Percentiles rank a stretch among this genome's conserved stretches.
phyloP scores from a whole-genome alignment of 2,113 vertebrate species.

The Hippocampus zosterae region DNA sequence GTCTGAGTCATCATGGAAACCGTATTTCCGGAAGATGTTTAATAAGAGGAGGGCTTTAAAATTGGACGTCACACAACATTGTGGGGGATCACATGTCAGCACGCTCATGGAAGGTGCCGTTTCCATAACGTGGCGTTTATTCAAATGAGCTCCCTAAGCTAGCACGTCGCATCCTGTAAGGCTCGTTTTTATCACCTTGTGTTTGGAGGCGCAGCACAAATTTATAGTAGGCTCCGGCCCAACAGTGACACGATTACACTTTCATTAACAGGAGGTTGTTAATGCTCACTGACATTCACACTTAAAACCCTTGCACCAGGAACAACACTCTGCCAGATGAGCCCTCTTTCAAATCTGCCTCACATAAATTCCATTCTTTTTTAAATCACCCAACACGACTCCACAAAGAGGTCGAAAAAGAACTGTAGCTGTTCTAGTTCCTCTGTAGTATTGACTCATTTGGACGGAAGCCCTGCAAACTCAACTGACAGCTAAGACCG shows the following conservation, averaged over 20 bases:
- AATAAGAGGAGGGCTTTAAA: too few species aligned
- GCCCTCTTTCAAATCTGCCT: constrained; percentile 11
- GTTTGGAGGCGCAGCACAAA: constrained; percentile 14
- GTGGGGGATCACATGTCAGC: too few species aligned
- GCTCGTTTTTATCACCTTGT: constrained; percentile 19
- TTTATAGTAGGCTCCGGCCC: constrained; percentile 51
- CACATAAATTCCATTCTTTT: constrained; percentile 17
- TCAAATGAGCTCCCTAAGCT: neutral
- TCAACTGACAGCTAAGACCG: neutral
- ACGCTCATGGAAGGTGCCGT: too few species aligned
- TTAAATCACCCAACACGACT: neutral
- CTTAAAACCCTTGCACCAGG: constrained; percentile 39
- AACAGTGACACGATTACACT: constrained; percentile 64
- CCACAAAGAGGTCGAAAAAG: neutral
- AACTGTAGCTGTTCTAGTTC: neutral
- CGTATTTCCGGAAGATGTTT: too few species aligned
- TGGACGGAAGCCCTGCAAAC: neutral
- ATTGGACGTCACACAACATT: too few species aligned
- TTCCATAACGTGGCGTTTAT: neutral
- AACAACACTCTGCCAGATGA: constrained; percentile 27
- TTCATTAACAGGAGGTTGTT: constrained; percentile 61
- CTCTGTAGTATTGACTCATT: neutral
- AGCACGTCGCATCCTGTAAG: neutral
- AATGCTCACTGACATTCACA: constrained; percentile 65
- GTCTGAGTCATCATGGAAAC: too few species aligned